Conservation (phyloP, 2,888 invertebrate genomes). For the Pseudococcus jackbeardsleyi region DNA sequence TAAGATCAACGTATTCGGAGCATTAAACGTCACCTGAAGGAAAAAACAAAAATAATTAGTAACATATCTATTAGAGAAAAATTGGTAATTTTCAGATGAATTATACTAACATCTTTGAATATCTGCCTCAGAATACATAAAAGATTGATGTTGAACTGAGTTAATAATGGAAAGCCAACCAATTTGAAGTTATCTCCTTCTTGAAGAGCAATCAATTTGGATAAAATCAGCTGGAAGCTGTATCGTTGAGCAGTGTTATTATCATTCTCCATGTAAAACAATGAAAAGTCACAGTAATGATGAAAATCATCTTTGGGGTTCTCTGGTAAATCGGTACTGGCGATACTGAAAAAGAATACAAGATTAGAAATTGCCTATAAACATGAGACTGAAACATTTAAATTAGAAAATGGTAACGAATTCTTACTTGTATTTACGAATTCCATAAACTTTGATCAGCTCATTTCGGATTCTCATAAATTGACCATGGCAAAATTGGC, state of each 20-base stretch:
- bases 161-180: conserved; percentile 74
- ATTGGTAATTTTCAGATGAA: neutral
- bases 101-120: conserved; percentile 71
- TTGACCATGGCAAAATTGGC: conserved; percentile 73
- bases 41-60: neutral
- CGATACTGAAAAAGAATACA: conserved; percentile 20
- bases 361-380: neutral
- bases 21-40: neutral
- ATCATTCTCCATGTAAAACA: neutral
- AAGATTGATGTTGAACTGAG: conserved; percentile 77
- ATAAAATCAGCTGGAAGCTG: neutral
- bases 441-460: conserved; percentile 65
- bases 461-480: conserved; percentile 68
- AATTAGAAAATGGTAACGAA: neutral
- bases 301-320: neutral
- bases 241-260: neutral
- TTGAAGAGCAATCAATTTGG: neutral
- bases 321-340: neutral
- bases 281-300: conserved; percentile 64
- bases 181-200: conserved; percentile 66
- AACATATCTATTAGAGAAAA: neutral
- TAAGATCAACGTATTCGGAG: conserved; percentile 6
- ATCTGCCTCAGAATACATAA: conserved; percentile 74
- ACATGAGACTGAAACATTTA: neutral
- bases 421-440: conserved; percentile 26